Evolutionary conservation across 2,113 vertebrate species (phyloP).

Genomic region (Macrotis lagotis): DNA sequence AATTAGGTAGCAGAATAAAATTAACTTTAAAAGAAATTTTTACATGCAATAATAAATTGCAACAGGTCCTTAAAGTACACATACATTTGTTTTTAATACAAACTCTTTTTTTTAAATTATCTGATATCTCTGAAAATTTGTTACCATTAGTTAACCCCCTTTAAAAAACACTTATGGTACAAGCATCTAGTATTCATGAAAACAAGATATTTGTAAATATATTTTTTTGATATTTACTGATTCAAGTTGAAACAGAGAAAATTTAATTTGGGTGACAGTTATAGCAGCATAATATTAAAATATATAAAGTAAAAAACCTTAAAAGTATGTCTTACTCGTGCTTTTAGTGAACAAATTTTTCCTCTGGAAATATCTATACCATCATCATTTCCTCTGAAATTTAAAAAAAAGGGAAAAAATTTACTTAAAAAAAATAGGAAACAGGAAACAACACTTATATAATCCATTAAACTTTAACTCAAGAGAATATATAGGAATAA

Average conservation of each 20-base stretch:
- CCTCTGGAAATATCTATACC: constrained; percentile 82
- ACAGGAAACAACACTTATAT: not conserved
- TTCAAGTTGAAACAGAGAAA: constrained; percentile 37
- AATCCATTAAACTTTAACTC: constrained; percentile 7
- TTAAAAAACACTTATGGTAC: constrained; percentile 1
- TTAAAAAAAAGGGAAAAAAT: not conserved
- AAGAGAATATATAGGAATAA: not conserved
- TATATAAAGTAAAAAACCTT: constrained; percentile 43
- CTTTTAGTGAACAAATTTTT: constrained; percentile 93
- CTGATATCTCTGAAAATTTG: constrained; percentile 13
- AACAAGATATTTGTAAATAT: not conserved
- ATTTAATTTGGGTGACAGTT: constrained; percentile 20
- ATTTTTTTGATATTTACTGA: not conserved
- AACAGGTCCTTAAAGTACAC: not conserved
- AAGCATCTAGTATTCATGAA: constrained; percentile 21
- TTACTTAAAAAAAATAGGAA: constrained; percentile 13
- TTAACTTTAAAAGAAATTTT: constrained; percentile 31
- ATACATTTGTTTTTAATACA: not conserved
- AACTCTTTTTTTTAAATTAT: constrained; percentile 30
- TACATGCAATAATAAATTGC: not conserved
- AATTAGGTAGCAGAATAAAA: constrained; percentile 13
- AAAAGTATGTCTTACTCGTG: constrained; percentile 88
- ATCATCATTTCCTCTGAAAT: constrained; percentile 81
- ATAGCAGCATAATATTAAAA: constrained; percentile 20
- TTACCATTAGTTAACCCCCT: not conserved